Evolutionary conservation across 2,113 vertebrate genomes (phyloP), one percentile per base, ranked within the genome.

Genomic region (Erythrolamprus reginae): DNA sequence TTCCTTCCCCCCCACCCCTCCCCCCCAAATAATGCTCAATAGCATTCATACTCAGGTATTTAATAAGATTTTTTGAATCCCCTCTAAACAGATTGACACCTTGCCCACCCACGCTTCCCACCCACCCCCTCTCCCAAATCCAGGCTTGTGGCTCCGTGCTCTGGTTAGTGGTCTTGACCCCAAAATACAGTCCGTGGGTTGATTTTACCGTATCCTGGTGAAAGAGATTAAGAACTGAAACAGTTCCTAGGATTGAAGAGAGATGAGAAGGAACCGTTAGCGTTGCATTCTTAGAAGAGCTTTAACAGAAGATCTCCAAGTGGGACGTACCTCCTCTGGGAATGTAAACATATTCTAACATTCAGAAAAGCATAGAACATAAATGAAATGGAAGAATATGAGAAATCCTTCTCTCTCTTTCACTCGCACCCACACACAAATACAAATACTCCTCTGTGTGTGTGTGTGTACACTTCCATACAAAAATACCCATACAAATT

Each of bases 201-300:
- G 5, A 0, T 1, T 95, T 97, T 98, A 99, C 96, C 98, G 98
- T 97, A 99, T 99, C 96, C 98, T 97, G 82, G 98, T 99, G 96
- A 99, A 99, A 99, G 92, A 99, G 98, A 96, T 99, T 99, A 91
- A 99, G 97, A 90, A 99, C 98, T 0, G 98, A 99, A 86, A 98
- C 98, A 0, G 98, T 89, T 99, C 98, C 98, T 99, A 51, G 26
- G 85, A 47, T 53, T 4, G 3, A 88, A 17, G 50, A 89, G 23
- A 53, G 53, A 86, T 3, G 61, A 88, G 5, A 91, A 91, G 86
- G 85, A 61, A 24, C 23, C 0, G 3, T 88, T 58, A 86, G 1
- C n/a, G 1, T n/a, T 5, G 7, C 0, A 13, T 9, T 12, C 6
- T 85, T 48, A 33, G 5, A 42, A 15, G 3, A 8, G 65, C 38